phyloP scores from a whole-genome alignment of 1,140 invertebrate genomes.

The Brachionus rubens region DNA sequence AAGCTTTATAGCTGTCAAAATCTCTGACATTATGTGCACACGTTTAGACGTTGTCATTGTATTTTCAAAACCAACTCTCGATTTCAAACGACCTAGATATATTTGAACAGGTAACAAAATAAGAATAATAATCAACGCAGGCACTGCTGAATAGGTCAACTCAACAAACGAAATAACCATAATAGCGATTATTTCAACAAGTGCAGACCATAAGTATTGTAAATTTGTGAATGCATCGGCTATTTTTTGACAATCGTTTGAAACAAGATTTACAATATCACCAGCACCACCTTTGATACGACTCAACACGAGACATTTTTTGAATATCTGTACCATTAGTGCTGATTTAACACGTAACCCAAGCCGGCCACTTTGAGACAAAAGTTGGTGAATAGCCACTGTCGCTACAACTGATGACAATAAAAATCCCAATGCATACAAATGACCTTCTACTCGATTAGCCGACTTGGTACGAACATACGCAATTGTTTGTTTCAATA shows the following conservation, averaged over 20 bases:
- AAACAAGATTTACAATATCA: constrained; percentile 66
- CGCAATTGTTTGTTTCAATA: background rate
- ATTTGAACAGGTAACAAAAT: constrained; percentile 62
- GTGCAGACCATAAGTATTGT: constrained; percentile 94
- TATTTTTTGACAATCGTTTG: constrained; percentile 63
- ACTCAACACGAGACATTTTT: background rate
- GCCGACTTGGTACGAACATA: background rate
- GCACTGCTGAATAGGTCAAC: constrained; percentile 62
- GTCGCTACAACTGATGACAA: background rate
- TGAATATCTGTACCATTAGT: background rate
- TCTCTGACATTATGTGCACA: background rate
- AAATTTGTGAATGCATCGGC: constrained; percentile 68
- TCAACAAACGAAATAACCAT: constrained; percentile 77
- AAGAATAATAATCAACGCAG: constrained; percentile 60
- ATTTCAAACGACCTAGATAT: background rate
- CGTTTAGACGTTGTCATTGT: constrained; percentile 58
- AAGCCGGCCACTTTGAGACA: background rate
- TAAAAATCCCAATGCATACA: background rate
- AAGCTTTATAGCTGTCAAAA: background rate
- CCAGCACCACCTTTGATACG: constrained; percentile 53
- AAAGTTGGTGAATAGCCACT: background rate
- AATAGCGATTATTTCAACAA: constrained; percentile 80
- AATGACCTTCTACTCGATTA: background rate
- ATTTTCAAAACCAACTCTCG: background rate
- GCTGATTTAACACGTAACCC: background rate